Evolutionary conservation across 1,140 invertebrate genomes (phyloP), one percentile per base, ranked within the genome.

Genomic region (Pachypeltis micranthus): DNA sequence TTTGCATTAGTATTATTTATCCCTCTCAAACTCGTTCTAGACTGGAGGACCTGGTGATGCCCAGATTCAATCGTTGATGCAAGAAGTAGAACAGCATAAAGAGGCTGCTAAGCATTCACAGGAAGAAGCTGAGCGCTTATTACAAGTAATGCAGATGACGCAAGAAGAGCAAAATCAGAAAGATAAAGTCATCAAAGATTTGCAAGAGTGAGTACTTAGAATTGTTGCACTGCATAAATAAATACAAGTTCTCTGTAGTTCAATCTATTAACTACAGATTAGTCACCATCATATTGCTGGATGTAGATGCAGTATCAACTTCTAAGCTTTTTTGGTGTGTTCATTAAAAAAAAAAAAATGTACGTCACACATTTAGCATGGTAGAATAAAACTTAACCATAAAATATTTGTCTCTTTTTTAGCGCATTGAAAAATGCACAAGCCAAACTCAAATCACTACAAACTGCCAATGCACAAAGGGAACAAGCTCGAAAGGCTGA

Each of bases 181-280:
- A 76, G 94, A 97, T 72, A 93, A 91, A 75, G 85, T 90, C 74
- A 96, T 97, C 66, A 86, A 90, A 79, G 93, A 97, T 74, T 80
- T 97, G 72, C 90, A 95, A 82, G 90, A 95, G 93, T 96, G 76
- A 85, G 87, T 84, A n/a, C n/a, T n/a, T n/a, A n/a, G n/a, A n/a
- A n/a, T n/a, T n/a, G n/a, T n/a, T n/a, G n/a, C n/a, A n/a, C n/a
- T n/a, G n/a, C n/a, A n/a, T n/a, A n/a, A n/a, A n/a, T n/a, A n/a
- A n/a, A n/a, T n/a, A n/a, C n/a, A n/a, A n/a, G n/a, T n/a, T n/a
- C n/a, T n/a, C n/a, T n/a, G n/a, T n/a, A n/a, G n/a, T n/a, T n/a
- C n/a, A n/a, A n/a, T n/a, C n/a, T n/a, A n/a, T n/a, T n/a, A n/a
- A n/a, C n/a, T n/a, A n/a, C n/a, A n/a, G n/a, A n/a, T n/a, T n/a